A percentile compares a stretch with the other conserved stretches of the same genome.
Evolutionary conservation across 2,888 invertebrate genomes (phyloP).

Genomic region (Altica lythri): DNA sequence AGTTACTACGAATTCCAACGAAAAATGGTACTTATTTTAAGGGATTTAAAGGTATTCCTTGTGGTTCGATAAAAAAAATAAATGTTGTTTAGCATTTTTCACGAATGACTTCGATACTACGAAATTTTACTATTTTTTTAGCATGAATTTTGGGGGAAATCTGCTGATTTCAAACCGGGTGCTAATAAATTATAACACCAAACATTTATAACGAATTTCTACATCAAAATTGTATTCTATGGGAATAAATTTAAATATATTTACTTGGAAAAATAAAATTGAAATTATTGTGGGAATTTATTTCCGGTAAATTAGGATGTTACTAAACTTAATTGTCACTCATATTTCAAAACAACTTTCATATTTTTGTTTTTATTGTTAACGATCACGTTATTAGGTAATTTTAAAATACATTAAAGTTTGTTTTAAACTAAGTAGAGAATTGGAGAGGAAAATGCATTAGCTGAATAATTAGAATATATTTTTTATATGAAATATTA

Average conservation of each 20-base stretch:
- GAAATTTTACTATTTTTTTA: too few species aligned
- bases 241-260: constrained; percentile 11
- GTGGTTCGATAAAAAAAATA: too few species aligned
- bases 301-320: constrained; percentile 5
- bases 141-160: constrained; percentile 6
- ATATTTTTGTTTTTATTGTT: constrained; percentile 12
- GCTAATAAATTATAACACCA: constrained; percentile 5
- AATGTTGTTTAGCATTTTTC: too few species aligned
- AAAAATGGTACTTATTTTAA: too few species aligned
- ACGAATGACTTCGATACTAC: too few species aligned
- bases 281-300: constrained; percentile 1
- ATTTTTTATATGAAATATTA: neutral
- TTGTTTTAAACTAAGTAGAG: too few species aligned
- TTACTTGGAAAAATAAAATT: constrained; percentile 1
- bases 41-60: too few species aligned
- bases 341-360: constrained; percentile 13
- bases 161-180: constrained; percentile 2
- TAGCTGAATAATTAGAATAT: neutral
- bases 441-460: too few species aligned
- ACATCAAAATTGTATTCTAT: constrained; percentile 3
- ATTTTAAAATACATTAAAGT: too few species aligned
- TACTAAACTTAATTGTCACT: neutral
- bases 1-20: too few species aligned
- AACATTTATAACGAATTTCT: constrained; percentile 9
- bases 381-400: too few species aligned